A percentile compares a stretch with the other conserved stretches of the same genome.
phyloP scores from a whole-genome alignment of 2,797 vertebrate species.

The Rousettus madagascariensis region DNA sequence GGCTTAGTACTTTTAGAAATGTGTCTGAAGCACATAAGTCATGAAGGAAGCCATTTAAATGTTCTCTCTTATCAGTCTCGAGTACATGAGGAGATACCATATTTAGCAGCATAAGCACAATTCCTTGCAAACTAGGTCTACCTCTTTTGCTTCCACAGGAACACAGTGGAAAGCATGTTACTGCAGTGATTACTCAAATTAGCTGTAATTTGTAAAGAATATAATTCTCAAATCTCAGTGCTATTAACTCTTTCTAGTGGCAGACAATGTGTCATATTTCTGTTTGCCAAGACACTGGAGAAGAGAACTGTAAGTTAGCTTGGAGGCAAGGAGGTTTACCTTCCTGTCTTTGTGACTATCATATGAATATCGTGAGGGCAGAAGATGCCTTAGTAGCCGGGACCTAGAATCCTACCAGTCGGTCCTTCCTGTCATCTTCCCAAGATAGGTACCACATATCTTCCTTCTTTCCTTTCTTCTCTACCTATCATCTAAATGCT shows the following conservation, averaged over 20 bases:
- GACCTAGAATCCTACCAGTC: background rate
- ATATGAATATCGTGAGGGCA: background rate
- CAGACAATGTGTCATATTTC: background rate
- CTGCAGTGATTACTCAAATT: background rate
- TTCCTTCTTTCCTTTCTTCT: background rate
- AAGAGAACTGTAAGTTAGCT: background rate
- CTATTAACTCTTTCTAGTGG: background rate
- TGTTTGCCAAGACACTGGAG: background rate
- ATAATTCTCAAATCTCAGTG: background rate
- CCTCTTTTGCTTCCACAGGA: background rate
- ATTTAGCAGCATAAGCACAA: background rate
- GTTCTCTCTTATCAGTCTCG: background rate
- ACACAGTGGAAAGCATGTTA: background rate
- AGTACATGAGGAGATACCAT: background rate
- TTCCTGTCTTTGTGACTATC: background rate
- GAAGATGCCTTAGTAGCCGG: background rate
- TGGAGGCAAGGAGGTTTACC: background rate
- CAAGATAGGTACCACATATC: background rate
- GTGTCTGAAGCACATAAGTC: background rate
- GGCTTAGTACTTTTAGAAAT: background rate
- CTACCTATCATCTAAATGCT: background rate
- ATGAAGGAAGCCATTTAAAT: background rate
- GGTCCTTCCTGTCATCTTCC: background rate
- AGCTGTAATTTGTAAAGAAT: background rate
- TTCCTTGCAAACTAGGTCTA: background rate